These are phyloP conservation scores for Monopis laevigella DNA, from an alignment of 2,888 invertebrate species.

Conservation along the genomic window DNA sequence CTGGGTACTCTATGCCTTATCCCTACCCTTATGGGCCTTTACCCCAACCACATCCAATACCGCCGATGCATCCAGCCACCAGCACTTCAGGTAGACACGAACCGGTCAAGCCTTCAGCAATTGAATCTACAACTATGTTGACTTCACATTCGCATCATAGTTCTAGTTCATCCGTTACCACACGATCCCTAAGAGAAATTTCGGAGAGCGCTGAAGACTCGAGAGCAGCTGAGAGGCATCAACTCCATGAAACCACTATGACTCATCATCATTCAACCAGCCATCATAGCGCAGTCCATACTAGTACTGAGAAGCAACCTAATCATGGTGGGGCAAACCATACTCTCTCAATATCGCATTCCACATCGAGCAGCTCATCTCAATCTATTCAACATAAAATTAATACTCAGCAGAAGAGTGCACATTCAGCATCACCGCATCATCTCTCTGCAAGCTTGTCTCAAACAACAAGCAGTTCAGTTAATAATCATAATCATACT, in stretches of 20 bases:
- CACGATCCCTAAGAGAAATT: constrained; percentile 70
- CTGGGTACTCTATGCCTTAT: constrained; percentile 75
- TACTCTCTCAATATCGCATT: constrained; percentile 73
- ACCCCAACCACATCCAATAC: constrained; percentile 78
- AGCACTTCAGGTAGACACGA: constrained; percentile 57
- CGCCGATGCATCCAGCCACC: constrained; percentile 68
- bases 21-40: constrained; percentile 78
- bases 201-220: constrained; percentile 61
- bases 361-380: constrained; percentile 73
- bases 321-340: constrained; percentile 62
- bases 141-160: constrained; percentile 66
- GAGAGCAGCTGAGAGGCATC: constrained; percentile 66
- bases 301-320: constrained; percentile 71
- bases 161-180: constrained; percentile 76
- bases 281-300: constrained; percentile 72
- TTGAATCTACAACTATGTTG: constrained; percentile 74
- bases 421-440: constrained; percentile 59
- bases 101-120: constrained; percentile 58
- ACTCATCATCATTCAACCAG: constrained; percentile 74
- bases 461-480: constrained; percentile 58
- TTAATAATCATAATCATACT: constrained; percentile 69
- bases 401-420: constrained; percentile 58
- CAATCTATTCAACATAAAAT: constrained; percentile 72
- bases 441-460: constrained; percentile 66
- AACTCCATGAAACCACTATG: constrained; percentile 71